Evolutionary conservation across 2,888 invertebrate species (phyloP).

Genomic region (Calliscelio sp.): DNA sequence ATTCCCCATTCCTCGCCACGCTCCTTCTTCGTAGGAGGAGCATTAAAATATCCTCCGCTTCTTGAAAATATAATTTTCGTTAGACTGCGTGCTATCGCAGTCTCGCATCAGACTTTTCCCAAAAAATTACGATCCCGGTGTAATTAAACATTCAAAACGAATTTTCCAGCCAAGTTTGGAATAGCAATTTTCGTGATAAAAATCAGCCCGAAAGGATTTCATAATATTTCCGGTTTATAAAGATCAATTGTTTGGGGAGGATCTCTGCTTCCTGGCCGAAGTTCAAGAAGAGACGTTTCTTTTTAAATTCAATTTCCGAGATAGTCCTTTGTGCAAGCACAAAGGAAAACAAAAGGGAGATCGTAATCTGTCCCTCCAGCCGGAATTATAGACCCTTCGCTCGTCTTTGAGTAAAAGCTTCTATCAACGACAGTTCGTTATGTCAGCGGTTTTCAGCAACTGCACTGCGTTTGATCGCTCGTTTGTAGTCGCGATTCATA

Average conservation of each 20-base stretch:
- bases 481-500: no score
- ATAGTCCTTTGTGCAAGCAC: constrained; percentile 5
- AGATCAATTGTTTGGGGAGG: no score
- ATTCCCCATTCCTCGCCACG: constrained; percentile 49
- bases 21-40: constrained; percentile 46
- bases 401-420: constrained; percentile 37
- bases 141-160: constrained; percentile 48
- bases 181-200: no score
- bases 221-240: no score
- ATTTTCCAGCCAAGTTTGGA: no score
- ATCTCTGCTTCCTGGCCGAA: no score
- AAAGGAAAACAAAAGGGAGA: constrained; percentile 31
- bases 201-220: no score
- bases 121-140: neutral
- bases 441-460: constrained; percentile 9
- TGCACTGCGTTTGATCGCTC: no score
- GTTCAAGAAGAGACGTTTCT: neutral
- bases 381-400: constrained; percentile 17
- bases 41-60: constrained; percentile 34
- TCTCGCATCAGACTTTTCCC: neutral
- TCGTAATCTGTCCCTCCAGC: constrained; percentile 28
- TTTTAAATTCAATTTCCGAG: constrained; percentile 16
- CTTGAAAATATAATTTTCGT: constrained; percentile 21
- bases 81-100: constrained; percentile 33
- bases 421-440: constrained; percentile 26